Base-by-base conservation (phyloP, 2,113 vertebrate genomes). In the Stictonetta naevosa region DNA sequence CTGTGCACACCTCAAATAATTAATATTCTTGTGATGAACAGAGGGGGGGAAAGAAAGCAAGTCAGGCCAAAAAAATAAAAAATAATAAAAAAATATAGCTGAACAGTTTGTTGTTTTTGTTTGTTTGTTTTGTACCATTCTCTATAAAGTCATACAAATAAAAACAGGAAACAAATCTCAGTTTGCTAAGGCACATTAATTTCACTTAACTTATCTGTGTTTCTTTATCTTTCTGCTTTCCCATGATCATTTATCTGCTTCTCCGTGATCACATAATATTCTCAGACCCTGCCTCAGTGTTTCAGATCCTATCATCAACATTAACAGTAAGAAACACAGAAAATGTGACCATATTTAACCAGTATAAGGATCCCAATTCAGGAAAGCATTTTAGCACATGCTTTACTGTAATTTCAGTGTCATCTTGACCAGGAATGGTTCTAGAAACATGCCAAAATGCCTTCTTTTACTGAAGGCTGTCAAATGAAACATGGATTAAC, bases 201-300 rank as follows among this genome's bases (percentile, higher is more conserved):
- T 95, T 71, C 2, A 11, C n/a, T 88, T 78, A 31, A 55, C 69
- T 90, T 79, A 28, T 63, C 33, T 46, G 6, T 15, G 17, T 62
- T 94, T 76, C 74, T 75, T 82, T 67, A 84, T 64, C 53, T 94
- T n/a, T 48, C 29, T 68, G 29, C 36, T 90, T 87, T 93, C 68
- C 67, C 48, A 50, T 25, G 10, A 48, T 48, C 44, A 53, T 72
- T 81, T 83, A 62, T 83, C 60, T 87, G 56, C 38, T 36, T 75
- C 52, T 68, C 62, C n/a, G 42, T 77, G 68, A 76, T 62, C 89
- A 87, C 66, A 92, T 33, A 8, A 48, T 79, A 11, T 17, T 69
- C 86, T 50, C 55, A 44, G 79, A 86, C 36, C n/a, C 28, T 17
- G 15, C 10, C 60, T 84, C 44, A 50, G n/a, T 29, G 8, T 69